Conservation (phyloP, 2,888 invertebrate genomes). For the Julus scanicus region DNA sequence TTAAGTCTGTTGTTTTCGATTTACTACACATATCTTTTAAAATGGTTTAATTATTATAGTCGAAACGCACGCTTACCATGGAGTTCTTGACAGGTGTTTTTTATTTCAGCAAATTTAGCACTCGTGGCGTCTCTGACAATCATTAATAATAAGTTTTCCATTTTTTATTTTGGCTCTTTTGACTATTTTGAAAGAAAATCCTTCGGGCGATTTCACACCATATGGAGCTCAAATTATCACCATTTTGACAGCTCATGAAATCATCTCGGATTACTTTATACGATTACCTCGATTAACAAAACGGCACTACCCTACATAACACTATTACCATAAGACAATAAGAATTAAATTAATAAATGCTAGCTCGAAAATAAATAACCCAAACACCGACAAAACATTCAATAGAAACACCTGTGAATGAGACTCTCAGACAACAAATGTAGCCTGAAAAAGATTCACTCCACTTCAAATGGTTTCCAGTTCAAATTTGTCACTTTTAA, state of each 20-base stretch:
- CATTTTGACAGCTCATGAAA: background rate
- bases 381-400: background rate
- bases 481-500: no score
- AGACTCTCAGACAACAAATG: no score
- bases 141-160: slow-evolving; percentile 89
- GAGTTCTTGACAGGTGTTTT: slow-evolving; percentile 87
- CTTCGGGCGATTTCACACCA: background rate
- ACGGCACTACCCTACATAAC: background rate
- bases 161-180: slow-evolving; percentile 64
- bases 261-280: background rate
- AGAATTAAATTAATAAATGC: background rate
- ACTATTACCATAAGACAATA: background rate
- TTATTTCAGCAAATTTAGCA: slow-evolving; percentile 78
- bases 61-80: slow-evolving; percentile 73
- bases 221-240: background rate
- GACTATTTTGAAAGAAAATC: background rate
- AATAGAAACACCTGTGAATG: no score
- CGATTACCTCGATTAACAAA: background rate
- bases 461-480: no score
- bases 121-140: slow-evolving; percentile 86
- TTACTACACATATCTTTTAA: no score
- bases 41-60: no score
- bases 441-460: no score
- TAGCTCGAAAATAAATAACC: background rate
- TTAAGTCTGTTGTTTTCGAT: no score